Evolutionary conservation across 2,888 invertebrate genomes (phyloP).

Genomic region (Stenurella melanura): DNA sequence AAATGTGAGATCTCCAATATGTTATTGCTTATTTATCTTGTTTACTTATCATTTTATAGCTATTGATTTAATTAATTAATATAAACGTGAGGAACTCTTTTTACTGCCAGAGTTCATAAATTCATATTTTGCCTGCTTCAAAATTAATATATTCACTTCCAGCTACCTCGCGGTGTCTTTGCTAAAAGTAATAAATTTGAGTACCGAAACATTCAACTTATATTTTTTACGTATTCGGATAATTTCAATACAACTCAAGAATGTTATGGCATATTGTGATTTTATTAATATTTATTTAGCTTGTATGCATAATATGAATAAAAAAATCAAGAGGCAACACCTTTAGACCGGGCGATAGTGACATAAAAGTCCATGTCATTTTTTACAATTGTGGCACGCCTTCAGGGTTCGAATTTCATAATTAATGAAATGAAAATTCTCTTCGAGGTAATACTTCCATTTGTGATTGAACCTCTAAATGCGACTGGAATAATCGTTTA

Average conservation of each 20-base stretch:
- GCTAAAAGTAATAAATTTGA: not conserved
- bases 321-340: no score
- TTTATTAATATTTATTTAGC: no score
- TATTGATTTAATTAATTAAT: conserved; percentile 20
- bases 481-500: no score
- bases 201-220: not conserved
- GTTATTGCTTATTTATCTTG: conserved; percentile 13
- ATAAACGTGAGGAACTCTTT: conserved; percentile 11
- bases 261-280: no score
- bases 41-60: conserved; percentile 1
- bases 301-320: no score
- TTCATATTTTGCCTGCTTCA: conserved; percentile 2
- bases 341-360: no score
- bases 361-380: no score
- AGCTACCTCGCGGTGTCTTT: not conserved
- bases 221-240: not conserved
- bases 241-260: not conserved
- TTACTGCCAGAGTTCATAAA: not conserved
- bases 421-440: no score
- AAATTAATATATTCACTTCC: not conserved
- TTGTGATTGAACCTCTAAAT: no score
- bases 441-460: no score
- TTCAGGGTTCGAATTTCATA: no score
- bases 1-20: not conserved
- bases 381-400: no score